These are phyloP conservation scores for Halcyon badia DNA, from an alignment of 2,797 vertebrate species.

Conservation along the genomic window DNA sequence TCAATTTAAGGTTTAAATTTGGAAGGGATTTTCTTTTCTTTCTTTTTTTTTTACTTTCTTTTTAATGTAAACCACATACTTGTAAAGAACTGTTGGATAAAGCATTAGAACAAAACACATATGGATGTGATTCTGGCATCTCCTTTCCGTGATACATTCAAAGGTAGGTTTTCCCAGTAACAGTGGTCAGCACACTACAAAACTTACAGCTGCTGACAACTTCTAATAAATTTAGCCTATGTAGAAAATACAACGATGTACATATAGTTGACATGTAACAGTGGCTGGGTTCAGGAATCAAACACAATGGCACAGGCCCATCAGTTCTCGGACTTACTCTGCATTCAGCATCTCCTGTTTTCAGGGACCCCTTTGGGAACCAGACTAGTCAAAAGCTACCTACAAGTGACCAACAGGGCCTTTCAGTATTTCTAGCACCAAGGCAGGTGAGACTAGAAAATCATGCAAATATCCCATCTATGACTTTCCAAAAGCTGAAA, in stretches of 20 bases:
- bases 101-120: neutral
- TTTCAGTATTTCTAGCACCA: neutral
- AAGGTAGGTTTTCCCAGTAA: neutral
- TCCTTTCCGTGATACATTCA: neutral
- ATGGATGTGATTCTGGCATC: neutral
- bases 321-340: neutral
- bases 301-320: neutral
- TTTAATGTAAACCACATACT: neutral
- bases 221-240: neutral
- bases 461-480: neutral
- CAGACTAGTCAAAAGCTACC: neutral
- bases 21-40: neutral
- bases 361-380: neutral
- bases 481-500: neutral
- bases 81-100: neutral
- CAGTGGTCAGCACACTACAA: neutral
- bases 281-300: neutral
- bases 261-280: neutral
- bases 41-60: neutral
- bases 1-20: slow-evolving; percentile 42
- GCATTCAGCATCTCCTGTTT: accelerated
- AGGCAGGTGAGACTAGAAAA: neutral
- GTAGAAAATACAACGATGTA: accelerated
- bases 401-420: neutral
- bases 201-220: neutral